Evolutionary conservation across 1,140 invertebrate species (phyloP).

Genomic region (Papilio dardanus): DNA sequence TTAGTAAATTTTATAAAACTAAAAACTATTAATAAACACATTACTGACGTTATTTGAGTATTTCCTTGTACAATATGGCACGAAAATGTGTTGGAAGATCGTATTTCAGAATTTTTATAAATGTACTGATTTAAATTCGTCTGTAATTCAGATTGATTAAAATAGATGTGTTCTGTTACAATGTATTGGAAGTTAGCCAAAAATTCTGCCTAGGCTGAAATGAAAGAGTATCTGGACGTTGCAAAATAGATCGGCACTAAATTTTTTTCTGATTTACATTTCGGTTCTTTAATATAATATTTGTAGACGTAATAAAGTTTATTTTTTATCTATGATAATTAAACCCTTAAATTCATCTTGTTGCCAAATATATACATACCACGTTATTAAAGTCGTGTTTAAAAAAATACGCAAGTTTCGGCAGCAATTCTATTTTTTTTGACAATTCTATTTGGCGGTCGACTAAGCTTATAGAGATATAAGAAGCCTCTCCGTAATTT

Average conservation of each 20-base stretch:
- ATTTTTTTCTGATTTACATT: background rate
- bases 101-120: background rate
- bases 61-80: too few relatives aligned
- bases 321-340: background rate
- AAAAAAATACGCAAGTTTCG: too few relatives aligned
- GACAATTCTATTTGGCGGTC: too few relatives aligned
- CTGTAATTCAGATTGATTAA: conserved; percentile 4
- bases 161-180: background rate
- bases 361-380: too few relatives aligned
- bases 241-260: conserved; percentile 1
- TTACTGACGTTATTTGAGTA: too few relatives aligned
- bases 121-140: background rate
- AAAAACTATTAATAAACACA: background rate
- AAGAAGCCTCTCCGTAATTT: too few relatives aligned
- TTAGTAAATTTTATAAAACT: background rate
- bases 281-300: background rate
- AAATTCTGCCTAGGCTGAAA: conserved; percentile 19
- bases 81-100: too few relatives aligned
- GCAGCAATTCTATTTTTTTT: too few relatives aligned
- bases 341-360: background rate
- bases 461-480: too few relatives aligned
- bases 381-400: too few relatives aligned
- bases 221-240: conserved; percentile 12
- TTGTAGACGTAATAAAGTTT: background rate
- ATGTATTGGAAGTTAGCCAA: conserved; percentile 22